Base-by-base conservation (phyloP, 2,797 vertebrate species). In the Acrocephalus scirpaceus region DNA sequence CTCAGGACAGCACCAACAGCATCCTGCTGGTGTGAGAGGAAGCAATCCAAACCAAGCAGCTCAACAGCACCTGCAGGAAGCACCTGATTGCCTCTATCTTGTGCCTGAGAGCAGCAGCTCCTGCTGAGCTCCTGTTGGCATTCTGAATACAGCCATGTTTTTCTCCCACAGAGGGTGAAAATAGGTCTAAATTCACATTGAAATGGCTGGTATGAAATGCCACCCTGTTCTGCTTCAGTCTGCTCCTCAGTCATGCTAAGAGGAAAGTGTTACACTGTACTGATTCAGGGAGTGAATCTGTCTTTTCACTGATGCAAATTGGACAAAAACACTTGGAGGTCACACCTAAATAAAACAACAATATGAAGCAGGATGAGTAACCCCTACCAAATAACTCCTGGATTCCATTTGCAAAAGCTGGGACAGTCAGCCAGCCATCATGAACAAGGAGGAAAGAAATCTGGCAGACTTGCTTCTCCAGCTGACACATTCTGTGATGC, bases 11-110 rank as follows among this genome's bases (percentile, higher is more conserved):
- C 54, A 69, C 25, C 8, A 3, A n/a, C 6, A 73, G 92, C 70
- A 70, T 69, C 83, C 76, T 6, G 5, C 67, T 58, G 62, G 29
- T 17, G 32, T 1, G 1, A 58, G 66, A 72, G 90, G 80, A 90
- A 93, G 83, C 77, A 76, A 86, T 87, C 86, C 74, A 47, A 92
- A 62, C 11, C 60, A 29, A 86, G 83, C 82, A 90, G 47, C 75
- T 82, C 64, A 56, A n/a, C 67, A 51, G 86, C 50, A 80, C 62
- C 86, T 69, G 79, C 88, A 58, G 88, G 84, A 87, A 76, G 60
- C 60, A 89, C 74, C 94, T 60, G 86, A 94, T 79, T 92, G 84
- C 74, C 72, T 82, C 76, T 45, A 2, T 64, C 93, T 74, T 64
- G 70, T 56, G 67, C 36, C 50, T 73, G 70, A 91, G 62, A 96